A percentile compares a stretch with the other conserved stretches of the same genome.
Conservation (phyloP, 2,797 vertebrate genomes). For the Parauchenoglanis ngamensis region DNA sequence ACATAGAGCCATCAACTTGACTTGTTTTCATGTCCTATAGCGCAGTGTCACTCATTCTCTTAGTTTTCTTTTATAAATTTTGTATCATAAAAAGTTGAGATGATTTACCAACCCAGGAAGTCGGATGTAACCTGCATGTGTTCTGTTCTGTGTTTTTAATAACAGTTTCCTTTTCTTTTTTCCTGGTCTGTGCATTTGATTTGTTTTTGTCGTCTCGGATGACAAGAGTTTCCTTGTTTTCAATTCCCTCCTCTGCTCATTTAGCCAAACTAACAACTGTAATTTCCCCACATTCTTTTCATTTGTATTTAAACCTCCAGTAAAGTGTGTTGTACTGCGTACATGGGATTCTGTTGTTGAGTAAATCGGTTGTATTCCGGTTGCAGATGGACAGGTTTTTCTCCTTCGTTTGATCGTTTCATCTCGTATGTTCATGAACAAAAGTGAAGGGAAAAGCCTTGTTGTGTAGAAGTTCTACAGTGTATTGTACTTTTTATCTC, state of each 20-base stretch:
- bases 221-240: not conserved
- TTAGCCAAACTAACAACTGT: no score
- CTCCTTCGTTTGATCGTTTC: not conserved
- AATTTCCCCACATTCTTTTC: no score
- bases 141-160: not conserved
- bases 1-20: not conserved
- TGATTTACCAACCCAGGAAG: not conserved
- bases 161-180: not conserved
- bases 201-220: not conserved
- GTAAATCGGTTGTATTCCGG: not conserved
- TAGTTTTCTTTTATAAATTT: not conserved
- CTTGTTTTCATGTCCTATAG: no score
- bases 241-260: not conserved
- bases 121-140: not conserved
- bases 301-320: not conserved
- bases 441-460: not conserved
- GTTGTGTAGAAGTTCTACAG: not conserved
- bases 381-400: not conserved
- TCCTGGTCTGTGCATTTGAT: not conserved
- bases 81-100: conserved; percentile 4
- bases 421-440: no score
- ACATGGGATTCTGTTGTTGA: not conserved
- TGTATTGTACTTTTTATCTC: not conserved
- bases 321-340: not conserved
- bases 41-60: not conserved